Conservation (phyloP, 2,113 vertebrate genomes). For the Arenaria interpres region DNA sequence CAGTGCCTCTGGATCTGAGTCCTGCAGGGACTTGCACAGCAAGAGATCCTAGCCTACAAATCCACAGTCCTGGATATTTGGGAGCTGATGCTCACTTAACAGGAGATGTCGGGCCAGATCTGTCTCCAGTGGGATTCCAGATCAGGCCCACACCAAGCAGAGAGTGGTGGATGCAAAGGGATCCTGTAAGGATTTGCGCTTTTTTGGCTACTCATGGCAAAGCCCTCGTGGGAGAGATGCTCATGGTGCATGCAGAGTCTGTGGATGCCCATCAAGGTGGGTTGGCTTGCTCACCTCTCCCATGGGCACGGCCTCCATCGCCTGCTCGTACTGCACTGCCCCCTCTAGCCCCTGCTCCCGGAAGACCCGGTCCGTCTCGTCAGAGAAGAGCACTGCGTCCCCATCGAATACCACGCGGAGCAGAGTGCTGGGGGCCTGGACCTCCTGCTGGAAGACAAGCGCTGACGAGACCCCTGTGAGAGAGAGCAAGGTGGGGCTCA, state of each 20-base stretch:
- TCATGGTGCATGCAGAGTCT: neutral
- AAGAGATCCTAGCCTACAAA: neutral
- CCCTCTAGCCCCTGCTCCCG: slow-evolving; percentile 63
- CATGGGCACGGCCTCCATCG: slow-evolving; percentile 55
- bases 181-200: neutral
- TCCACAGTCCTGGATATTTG: neutral
- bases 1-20: neutral
- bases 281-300: slow-evolving; percentile 42
- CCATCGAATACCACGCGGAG: slow-evolving; percentile 71
- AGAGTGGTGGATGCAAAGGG: neutral
- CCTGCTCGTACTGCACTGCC: slow-evolving; percentile 39
- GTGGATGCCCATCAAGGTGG: neutral
- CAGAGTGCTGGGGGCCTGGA: neutral
- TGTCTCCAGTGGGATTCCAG: neutral
- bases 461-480: slow-evolving; percentile 73
- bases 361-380: slow-evolving; percentile 54
- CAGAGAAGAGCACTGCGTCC: slow-evolving; percentile 66
- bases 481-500: neutral
- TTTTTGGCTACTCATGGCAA: neutral
- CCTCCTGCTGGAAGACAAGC: slow-evolving; percentile 60
- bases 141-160: neutral
- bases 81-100: neutral
- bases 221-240: neutral
- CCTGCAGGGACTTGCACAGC: neutral
- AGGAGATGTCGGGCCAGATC: neutral